Base-by-base conservation (phyloP, 2,113 vertebrate species). In the Sprattus sprattus region DNA sequence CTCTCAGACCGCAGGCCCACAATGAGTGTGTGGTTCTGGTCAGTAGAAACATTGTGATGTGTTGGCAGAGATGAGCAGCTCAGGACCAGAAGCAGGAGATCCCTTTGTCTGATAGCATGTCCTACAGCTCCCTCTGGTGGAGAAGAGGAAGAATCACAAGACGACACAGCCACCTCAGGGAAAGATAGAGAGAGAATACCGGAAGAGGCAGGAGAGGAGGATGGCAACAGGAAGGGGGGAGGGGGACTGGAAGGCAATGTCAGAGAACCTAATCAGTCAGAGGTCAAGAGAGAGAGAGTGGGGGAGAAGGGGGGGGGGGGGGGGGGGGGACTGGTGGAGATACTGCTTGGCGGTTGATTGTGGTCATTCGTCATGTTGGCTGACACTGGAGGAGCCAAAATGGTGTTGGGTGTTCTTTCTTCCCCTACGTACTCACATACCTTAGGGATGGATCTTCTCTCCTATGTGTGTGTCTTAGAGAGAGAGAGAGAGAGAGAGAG, bases 361-460 rank as follows among this genome's bases (percentile, higher is more conserved):
- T 78, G 71, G 28, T 78, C 71, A 78, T 78, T 32, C 71, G 32
- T 78, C 71, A 78, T 78, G 71, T 78, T 78, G 71, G 39, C 71
- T 78, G 25, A 39, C 28, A 5, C 10, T 15, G 28, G 5, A 15
- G 32, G 13, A 78, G 71, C 25, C 67, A 32, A 10, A 75, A 75
- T 75, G 67, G 64, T 71, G 64, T 75, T 28, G 67, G 13, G 25
- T 75, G 67, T 11, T 16, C 25, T 78, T 32, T 32, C 71, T 39
- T 78, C 28, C 28, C 71, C 32, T 39, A 16, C 28, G 4, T 32
- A 32, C 71, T 78, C 13, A 4, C 71, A 78, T 78, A 39, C 13
- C 71, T 78, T 25, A 13, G 28, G 28, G 28, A 78, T 39, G 25
- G 71, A 78, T 39, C 47, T 49, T 11, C 13, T 49, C 13, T 49